Evolutionary conservation across 2,888 invertebrate species (phyloP).

Genomic region (Pristionchus mayeri): DNA sequence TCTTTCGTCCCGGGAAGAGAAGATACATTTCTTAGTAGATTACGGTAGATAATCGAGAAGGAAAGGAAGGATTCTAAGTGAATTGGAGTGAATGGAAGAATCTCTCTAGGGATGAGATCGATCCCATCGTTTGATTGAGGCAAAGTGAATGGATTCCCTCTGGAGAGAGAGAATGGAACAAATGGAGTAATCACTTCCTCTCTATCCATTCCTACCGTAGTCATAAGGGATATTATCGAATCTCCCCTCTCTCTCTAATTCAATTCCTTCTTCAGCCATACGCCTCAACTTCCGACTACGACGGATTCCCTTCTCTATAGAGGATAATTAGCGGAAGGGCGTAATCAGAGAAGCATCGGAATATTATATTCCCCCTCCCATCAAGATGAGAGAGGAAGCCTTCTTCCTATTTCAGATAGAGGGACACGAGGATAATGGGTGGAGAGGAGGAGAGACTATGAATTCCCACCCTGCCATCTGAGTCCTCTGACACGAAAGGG

Average conservation of each 20-base stretch:
- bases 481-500: background rate
- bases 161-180: conserved; percentile 9
- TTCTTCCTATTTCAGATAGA: conserved; percentile 23
- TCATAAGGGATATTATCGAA: conserved; percentile 15
- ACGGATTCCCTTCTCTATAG: background rate
- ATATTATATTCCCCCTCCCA: conserved; percentile 33
- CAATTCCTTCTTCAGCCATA: background rate
- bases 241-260: conserved; percentile 16
- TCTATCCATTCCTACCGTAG: background rate
- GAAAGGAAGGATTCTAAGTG: background rate
- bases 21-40: conserved; percentile 31
- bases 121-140: background rate
- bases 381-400: conserved; percentile 20
- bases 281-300: conserved; percentile 12
- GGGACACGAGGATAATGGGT: conserved; percentile 9
- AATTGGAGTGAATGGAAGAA: conserved; percentile 11
- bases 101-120: conserved; percentile 2
- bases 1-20: background rate
- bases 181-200: background rate
- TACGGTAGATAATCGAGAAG: conserved; percentile 20
- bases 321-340: conserved; percentile 39
- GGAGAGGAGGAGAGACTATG: background rate
- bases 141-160: conserved; percentile 6
- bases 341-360: conserved; percentile 39
- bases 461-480: background rate